Conservation (phyloP, 2,888 invertebrate genomes). For the Enoplolaimus lenunculus region DNA sequence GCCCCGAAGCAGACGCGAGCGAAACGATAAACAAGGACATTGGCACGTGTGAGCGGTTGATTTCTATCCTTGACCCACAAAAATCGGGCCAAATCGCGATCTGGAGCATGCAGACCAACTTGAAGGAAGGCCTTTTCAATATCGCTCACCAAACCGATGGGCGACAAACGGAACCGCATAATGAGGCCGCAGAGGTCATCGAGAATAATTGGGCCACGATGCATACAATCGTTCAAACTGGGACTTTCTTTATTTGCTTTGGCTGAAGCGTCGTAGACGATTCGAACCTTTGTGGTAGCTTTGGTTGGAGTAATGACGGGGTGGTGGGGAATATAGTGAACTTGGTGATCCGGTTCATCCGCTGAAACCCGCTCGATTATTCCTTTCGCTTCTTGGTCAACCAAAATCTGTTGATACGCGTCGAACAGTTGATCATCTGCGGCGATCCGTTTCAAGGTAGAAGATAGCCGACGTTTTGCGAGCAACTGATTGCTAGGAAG, state of each 20-base stretch:
- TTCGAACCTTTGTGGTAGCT: conserved; percentile 26
- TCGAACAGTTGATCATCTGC: conserved; percentile 4
- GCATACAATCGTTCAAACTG: conserved; percentile 26
- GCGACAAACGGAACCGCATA: conserved; percentile 24
- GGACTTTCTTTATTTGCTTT: conserved; percentile 17
- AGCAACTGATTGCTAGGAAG: neutral
- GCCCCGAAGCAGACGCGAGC: conserved; percentile 27
- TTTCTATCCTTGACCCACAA: neutral
- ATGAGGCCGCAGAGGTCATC: conserved; percentile 22
- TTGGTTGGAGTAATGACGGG: conserved; percentile 24
- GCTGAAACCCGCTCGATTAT: conserved; percentile 22
- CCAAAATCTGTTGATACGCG: conserved; percentile 20
- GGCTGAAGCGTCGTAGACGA: conserved; percentile 29
- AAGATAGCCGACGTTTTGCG: neutral
- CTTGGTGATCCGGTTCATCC: neutral
- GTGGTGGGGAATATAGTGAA: conserved; percentile 26
- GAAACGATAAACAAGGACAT: conserved; percentile 26
- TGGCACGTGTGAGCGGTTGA: conserved; percentile 20
- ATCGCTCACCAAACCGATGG: conserved; percentile 20
- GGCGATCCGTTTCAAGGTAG: neutral
- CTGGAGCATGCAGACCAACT: conserved; percentile 23
- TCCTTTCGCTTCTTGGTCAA: conserved; percentile 16
- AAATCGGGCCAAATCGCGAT: conserved; percentile 22
- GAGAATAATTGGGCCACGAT: conserved; percentile 24
- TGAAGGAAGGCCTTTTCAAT: conserved; percentile 24